A percentile compares a stretch with the other conserved stretches of the same genome.
Conservation (phyloP, 1,140 invertebrate species). For the Venturia canescens region DNA sequence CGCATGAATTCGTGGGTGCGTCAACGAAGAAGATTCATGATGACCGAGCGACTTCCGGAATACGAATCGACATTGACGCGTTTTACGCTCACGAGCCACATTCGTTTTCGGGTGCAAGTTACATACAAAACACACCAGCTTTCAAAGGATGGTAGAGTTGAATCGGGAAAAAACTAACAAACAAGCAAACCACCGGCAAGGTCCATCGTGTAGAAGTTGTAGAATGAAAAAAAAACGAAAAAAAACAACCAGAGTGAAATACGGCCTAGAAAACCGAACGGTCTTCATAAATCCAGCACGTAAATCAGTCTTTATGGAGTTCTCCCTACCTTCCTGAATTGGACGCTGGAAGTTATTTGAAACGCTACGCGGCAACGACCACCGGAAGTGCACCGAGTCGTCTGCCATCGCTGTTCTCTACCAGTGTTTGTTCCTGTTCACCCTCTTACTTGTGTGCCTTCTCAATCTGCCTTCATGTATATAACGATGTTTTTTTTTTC, state of each 20-base stretch:
- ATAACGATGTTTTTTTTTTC: neutral
- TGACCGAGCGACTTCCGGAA: slow-evolving; percentile 33
- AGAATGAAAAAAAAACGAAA: slow-evolving; percentile 44
- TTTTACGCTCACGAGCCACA: slow-evolving; percentile 17
- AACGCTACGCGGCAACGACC: slow-evolving; percentile 43
- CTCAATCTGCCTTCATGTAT: neutral
- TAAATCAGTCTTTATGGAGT: slow-evolving; percentile 75
- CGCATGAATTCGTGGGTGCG: neutral
- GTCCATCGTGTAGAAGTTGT: slow-evolving; percentile 22
- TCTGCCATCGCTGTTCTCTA: neutral
- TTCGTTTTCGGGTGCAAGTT: neutral
- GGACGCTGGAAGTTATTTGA: slow-evolving; percentile 62
- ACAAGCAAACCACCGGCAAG: slow-evolving; percentile 19
- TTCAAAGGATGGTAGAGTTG: slow-evolving; percentile 11
- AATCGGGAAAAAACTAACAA: slow-evolving; percentile 21
- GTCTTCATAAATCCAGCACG: slow-evolving; percentile 73
- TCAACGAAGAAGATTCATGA: slow-evolving; percentile 37
- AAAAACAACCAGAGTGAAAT: slow-evolving; percentile 62
- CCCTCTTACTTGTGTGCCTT: slow-evolving; percentile 17
- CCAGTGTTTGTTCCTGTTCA: slow-evolving; percentile 28
- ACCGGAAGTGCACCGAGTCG: slow-evolving; percentile 28
- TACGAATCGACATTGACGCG: slow-evolving; percentile 32
- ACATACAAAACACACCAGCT: neutral
- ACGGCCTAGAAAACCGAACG: slow-evolving; percentile 70
- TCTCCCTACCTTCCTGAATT: slow-evolving; percentile 55